phyloP scores from a whole-genome alignment of 2,797 vertebrate species.

The Hephaestus fuliginosus region DNA sequence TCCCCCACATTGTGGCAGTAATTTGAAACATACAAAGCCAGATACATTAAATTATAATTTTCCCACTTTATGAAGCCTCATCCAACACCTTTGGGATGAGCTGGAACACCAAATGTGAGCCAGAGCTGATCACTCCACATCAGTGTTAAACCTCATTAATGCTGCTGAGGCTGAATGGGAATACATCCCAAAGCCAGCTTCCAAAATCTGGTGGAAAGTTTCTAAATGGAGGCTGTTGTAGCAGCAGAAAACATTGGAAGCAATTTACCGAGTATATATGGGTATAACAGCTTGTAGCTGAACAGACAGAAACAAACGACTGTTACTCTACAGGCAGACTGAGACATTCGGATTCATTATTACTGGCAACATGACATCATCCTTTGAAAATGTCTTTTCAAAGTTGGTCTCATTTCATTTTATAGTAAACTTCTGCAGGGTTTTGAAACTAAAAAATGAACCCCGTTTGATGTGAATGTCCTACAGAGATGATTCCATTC shows the following conservation, averaged over 20 bases:
- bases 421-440: constrained; percentile 1
- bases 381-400: constrained; percentile 10
- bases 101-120: not conserved
- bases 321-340: not conserved
- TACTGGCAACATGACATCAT: constrained; percentile 1
- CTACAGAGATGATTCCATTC: constrained; percentile 21
- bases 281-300: not conserved
- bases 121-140: not conserved
- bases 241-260: not conserved
- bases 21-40: no score
- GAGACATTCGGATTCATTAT: not conserved
- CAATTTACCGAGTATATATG: not conserved
- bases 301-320: not conserved
- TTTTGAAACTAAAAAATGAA: constrained; percentile 34
- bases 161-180: not conserved
- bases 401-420: not conserved
- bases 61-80: no score
- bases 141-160: not conserved
- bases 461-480: constrained; percentile 18
- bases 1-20: not conserved
- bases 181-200: not conserved
- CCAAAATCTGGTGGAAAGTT: not conserved
- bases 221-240: not conserved
- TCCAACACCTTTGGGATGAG: not conserved
- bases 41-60: no score